Base-by-base conservation (phyloP, 2,113 vertebrate species). In the Ageneiosus marmoratus region DNA sequence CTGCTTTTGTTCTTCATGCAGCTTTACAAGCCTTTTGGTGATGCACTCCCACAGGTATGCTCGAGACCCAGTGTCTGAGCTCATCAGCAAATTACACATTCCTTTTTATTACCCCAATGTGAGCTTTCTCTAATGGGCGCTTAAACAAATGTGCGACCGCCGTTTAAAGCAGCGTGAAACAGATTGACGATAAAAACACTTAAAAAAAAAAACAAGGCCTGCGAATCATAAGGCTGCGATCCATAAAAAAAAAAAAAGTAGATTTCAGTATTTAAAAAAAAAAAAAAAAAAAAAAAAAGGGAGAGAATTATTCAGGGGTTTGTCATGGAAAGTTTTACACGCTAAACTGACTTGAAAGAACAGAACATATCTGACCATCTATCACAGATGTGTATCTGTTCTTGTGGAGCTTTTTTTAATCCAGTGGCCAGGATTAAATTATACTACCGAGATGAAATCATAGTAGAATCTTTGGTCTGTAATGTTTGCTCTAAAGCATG, bases 291-390 rank as follows among this genome's bases (percentile, higher is more conserved):
- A 56, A 50, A 41, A 3, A 41, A 82, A 65, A 86, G 73, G 75
- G n/a, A n/a, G n/a, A n/a, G n/a, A 81, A 87, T 88, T 81, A 70
- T 70, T 77, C 80, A 81, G 32, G 15, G 41, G 16, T 44, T 70
- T 85, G 80, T 85, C 83, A 85, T 86, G 83, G 82, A 86, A 81
- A 72, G 44, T 58, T 83, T 85, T 53, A 79, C 81, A 81, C 73
- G 27, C 50, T 63, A 65, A 80, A 34, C 77, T 62, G 9, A 81
- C 85, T 84, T 88, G 65, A 86, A 86, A 86, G 77, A 81, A 69
- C 73, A 82, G 67, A 81, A 83, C 67, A 70, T 79, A 55, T 73
- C 62, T 22, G 60, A 79, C 53, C 24, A 32, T 46, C 70, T 62
- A 53, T 73, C 55, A 37, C 22, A 51, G 58, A 50, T 53, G 65